A percentile compares a stretch with the other conserved stretches of the same genome.
These are phyloP conservation scores for Cnemophilus loriae DNA, from an alignment of 2,113 vertebrate genomes.

Conservation along the genomic window DNA sequence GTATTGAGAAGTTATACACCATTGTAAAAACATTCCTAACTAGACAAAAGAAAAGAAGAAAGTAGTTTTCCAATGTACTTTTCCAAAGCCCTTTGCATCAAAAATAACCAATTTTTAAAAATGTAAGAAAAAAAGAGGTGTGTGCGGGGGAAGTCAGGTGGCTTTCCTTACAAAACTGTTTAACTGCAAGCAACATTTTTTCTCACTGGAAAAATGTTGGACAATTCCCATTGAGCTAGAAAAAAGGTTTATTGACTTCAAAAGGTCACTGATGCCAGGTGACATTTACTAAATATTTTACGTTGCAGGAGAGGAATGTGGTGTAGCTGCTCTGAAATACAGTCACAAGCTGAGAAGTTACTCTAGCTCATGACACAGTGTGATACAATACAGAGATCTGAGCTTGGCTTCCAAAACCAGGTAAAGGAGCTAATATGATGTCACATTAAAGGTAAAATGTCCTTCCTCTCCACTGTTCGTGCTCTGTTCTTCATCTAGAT, in stretches of 20 bases:
- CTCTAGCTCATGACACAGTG: background rate
- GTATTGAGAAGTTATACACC: background rate
- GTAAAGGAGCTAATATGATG: background rate
- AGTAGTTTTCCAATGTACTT: background rate
- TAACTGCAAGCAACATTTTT: background rate
- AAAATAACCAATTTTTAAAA: background rate
- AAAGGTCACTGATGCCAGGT: background rate
- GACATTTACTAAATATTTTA: background rate
- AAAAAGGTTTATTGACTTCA: background rate
- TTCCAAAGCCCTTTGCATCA: background rate
- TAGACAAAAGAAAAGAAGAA: background rate
- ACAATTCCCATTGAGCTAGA: background rate
- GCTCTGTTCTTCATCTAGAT: background rate
- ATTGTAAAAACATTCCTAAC: background rate
- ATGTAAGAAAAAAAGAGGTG: no score
- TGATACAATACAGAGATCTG: background rate
- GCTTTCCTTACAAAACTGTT: background rate
- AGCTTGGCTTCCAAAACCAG: background rate
- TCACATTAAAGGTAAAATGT: background rate
- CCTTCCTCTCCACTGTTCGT: background rate
- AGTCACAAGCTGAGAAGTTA: background rate
- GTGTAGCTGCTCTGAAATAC: background rate
- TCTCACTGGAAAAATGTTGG: background rate
- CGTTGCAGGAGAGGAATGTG: background rate
- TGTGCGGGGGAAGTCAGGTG: background rate